Evolutionary conservation across 2,888 invertebrate species (phyloP), one percentile per base, ranked within the genome.

Genomic region (Chloromyia formosa): DNA sequence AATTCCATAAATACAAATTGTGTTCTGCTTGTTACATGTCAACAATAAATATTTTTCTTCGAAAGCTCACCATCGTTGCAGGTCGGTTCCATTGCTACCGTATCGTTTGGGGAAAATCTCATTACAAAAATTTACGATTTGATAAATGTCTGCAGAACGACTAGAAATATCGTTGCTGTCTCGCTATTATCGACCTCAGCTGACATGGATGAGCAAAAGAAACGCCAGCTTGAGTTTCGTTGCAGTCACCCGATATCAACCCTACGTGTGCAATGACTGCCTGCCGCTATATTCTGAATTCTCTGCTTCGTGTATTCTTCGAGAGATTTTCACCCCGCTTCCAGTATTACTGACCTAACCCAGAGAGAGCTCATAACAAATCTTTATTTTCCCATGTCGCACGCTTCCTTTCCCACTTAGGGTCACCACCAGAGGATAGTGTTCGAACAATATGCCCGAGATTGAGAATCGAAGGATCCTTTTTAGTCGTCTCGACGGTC

Each of bases 131-230:
- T 64, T 64, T 40, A 35, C 18, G 14, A 40, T 64, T 64, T 64
- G 62, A 64, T 42, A 64, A 64, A 64, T 64, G 62, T 64, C 40
- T 42, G 16, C 62, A 64, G 18, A 64, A 40, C 42, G 35, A 64
- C 40, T 40, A 64, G 56, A 64, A 64, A 64, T 40, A 64, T 64
- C 40, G 62, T 18, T 18, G 16, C 18, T 40, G 10, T 64, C 42
- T 18, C 16, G 7, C 62, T 12, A 64, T 42, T 64, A 40, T 40
- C 40, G 42, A 64, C 14, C 40, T 18, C 27, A 16, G 40, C 62
- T 64, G 62, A 62, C 62, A 62, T 62, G 40, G 16, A 18, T 7
- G 4, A 16, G 14, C 2, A 27, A 23, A 5, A 23, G 61, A 23
- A 64, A 20, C 62, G 7, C 18, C 9, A 42, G 20, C n/a, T 56